These are phyloP conservation scores for Papilio aristodemus DNA, from an alignment of 1,140 invertebrate genomes.

Conservation along the genomic window DNA sequence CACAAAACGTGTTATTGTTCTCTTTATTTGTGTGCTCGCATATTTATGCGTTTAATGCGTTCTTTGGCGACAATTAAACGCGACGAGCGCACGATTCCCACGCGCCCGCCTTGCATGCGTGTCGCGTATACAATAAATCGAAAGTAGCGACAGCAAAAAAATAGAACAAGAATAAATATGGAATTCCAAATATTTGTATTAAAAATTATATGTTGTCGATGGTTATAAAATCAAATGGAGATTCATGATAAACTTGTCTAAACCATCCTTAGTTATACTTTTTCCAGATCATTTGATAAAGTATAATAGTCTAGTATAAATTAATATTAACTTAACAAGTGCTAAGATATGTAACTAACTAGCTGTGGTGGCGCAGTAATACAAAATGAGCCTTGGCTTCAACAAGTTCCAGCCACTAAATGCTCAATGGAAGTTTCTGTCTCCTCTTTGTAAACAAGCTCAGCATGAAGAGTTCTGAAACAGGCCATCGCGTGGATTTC, in stretches of 20 bases:
- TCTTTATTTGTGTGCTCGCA: not conserved
- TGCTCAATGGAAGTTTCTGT: too few species aligned
- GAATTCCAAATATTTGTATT: not conserved
- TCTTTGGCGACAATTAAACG: conserved; percentile 30
- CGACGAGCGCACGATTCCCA: conserved; percentile 22
- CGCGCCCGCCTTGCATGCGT: not conserved
- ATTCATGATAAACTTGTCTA: not conserved
- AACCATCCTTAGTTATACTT: conserved; percentile 8
- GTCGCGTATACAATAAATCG: conserved; percentile 25
- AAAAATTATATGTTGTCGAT: not conserved
- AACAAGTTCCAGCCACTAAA: too few species aligned
- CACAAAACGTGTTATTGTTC: conserved; percentile 8
- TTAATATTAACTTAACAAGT: not conserved
- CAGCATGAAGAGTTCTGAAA: too few species aligned
- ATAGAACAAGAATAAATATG: conserved; percentile 8
- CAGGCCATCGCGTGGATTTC: too few species aligned
- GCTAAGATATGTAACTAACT: not conserved
- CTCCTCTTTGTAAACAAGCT: too few species aligned
- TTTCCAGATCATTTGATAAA: conserved; percentile 5
- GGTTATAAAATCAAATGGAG: not conserved
- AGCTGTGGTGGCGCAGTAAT: too few species aligned
- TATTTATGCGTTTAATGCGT: conserved; percentile 15
- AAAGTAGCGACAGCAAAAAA: conserved; percentile 9
- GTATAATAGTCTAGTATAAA: too few species aligned
- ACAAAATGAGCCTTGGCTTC: too few species aligned